These are phyloP conservation scores for Hydropsyche tenuis DNA, from an alignment of 1,140 invertebrate species.

Conservation along the genomic window DNA sequence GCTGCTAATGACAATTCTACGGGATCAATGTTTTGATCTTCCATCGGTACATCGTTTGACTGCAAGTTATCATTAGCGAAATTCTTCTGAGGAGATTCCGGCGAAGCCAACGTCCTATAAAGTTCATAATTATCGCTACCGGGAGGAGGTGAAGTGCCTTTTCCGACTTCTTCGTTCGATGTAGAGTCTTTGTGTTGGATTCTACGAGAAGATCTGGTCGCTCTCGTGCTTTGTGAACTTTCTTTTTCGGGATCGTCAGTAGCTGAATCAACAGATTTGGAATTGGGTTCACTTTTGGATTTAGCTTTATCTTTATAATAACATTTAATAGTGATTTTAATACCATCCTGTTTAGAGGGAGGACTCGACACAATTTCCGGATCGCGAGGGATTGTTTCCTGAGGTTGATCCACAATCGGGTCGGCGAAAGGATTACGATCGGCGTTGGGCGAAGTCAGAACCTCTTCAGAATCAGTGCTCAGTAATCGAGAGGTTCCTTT, in stretches of 20 bases:
- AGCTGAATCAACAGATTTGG: slow-evolving; percentile 54
- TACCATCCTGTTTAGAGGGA: slow-evolving; percentile 60
- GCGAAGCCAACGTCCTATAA: slow-evolving; percentile 61
- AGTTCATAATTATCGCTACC: slow-evolving; percentile 62
- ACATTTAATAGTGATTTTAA: slow-evolving; percentile 63
- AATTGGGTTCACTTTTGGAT: slow-evolving; percentile 58
- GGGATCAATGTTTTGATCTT: slow-evolving; percentile 49
- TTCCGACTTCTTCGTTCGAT: slow-evolving; percentile 51
- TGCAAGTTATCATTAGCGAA: background rate
- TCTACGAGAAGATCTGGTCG: slow-evolving; percentile 44
- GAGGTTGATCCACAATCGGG: slow-evolving; percentile 55
- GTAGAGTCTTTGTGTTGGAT: slow-evolving; percentile 54
- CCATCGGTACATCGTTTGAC: background rate
- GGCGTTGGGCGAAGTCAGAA: slow-evolving; percentile 61
- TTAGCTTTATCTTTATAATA: slow-evolving; percentile 61
- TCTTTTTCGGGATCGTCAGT: slow-evolving; percentile 40
- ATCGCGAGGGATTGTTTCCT: slow-evolving; percentile 56
- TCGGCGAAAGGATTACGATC: slow-evolving; percentile 58
- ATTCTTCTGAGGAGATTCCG: slow-evolving; percentile 48
- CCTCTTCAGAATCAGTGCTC: slow-evolving; percentile 68
- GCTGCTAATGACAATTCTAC: slow-evolving; percentile 57
- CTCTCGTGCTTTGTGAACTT: slow-evolving; percentile 47
- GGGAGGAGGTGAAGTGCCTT: slow-evolving; percentile 60
- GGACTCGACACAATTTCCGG: slow-evolving; percentile 59
- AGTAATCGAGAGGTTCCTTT: slow-evolving; percentile 69